Percentiles rank a stretch among this genome's conserved stretches.
These are phyloP conservation scores for Lemur catta DNA, from an alignment of 2,797 vertebrate genomes.

Conservation along the genomic window DNA sequence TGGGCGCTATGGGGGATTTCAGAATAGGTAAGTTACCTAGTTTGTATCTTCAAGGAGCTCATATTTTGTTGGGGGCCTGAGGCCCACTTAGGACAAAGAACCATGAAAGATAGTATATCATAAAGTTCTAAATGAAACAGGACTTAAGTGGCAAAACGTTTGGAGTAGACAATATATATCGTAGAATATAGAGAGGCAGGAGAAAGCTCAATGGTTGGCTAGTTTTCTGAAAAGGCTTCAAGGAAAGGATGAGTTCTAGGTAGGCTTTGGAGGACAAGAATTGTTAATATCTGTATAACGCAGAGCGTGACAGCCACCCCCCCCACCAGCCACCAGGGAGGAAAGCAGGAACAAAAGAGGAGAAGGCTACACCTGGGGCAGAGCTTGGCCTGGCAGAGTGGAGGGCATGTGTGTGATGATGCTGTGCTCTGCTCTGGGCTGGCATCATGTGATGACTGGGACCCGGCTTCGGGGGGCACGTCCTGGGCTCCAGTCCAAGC, in stretches of 20 bases:
- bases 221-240: not conserved
- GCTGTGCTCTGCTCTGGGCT: not conserved
- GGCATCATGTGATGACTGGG: rapidly evolving
- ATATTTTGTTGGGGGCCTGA: not conserved
- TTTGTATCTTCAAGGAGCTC: not conserved
- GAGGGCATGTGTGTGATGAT: not conserved
- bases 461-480: not conserved
- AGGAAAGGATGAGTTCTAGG: not conserved
- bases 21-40: not conserved
- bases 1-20: not conserved
- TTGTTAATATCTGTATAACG: not conserved
- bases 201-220: not conserved
- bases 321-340: not conserved
- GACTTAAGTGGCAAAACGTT: not conserved
- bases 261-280: not conserved
- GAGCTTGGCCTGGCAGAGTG: not conserved
- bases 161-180: not conserved
- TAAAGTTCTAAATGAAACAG: not conserved
- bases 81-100: not conserved
- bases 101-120: not conserved
- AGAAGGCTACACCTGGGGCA: too few species aligned
- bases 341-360: not conserved
- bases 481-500: not conserved
- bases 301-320: not conserved
- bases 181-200: not conserved